These are phyloP conservation scores for Daubentonia madagascariensis DNA, from an alignment of 2,113 vertebrate genomes.

Conservation along the genomic window DNA sequence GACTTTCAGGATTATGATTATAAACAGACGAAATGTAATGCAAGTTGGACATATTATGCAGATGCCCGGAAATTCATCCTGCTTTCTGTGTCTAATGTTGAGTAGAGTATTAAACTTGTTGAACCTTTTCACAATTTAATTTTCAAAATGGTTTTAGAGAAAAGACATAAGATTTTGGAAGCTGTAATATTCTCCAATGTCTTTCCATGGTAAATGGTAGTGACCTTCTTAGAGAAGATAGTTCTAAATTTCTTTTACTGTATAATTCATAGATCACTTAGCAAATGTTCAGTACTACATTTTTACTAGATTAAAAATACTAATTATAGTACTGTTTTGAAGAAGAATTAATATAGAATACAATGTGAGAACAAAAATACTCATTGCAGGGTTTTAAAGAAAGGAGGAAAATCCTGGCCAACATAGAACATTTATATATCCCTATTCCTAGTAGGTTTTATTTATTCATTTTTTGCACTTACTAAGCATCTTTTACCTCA, in stretches of 20 bases:
- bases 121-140: background rate
- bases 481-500: background rate
- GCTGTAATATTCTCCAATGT: background rate
- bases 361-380: background rate
- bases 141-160: constrained; percentile 11
- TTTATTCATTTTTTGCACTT: background rate
- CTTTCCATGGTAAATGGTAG: background rate
- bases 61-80: background rate
- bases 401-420: background rate
- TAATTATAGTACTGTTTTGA: constrained; percentile 10
- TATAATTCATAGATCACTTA: constrained; percentile 8
- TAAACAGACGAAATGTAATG: background rate
- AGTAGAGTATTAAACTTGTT: background rate
- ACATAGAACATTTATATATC: background rate
- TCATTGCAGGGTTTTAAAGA: background rate
- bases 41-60: background rate
- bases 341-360: background rate
- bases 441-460: background rate
- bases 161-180: constrained; percentile 28
- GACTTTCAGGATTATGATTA: background rate
- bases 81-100: background rate
- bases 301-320: background rate
- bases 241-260: constrained; percentile 4
- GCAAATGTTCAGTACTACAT: background rate
- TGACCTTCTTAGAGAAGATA: background rate